Evolutionary conservation across 2,113 vertebrate genomes (phyloP), one percentile per base, ranked within the genome.

Genomic region (Halichoeres trimaculatus): DNA sequence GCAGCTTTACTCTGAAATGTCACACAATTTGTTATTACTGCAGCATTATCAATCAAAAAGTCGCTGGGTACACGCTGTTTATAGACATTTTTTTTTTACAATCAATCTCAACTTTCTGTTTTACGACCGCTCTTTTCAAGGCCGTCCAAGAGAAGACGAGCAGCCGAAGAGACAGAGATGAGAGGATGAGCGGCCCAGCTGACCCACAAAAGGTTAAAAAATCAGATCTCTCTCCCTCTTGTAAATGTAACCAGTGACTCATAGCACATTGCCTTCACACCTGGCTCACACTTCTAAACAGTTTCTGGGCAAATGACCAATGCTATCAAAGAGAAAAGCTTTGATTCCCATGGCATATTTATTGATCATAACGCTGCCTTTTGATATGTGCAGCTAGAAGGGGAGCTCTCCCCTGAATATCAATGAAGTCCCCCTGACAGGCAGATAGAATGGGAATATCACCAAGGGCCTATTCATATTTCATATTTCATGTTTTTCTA

Each of bases 231-330:
- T 74, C 86, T 52, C 82, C 78, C 79, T 61, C 71, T 86, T 89
- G 85, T 88, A 84, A 87, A 87, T 80, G 78, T 78, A 78, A 71
- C 68, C 84, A 74, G 70, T 80, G 81, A 88, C 82, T 91, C 85
- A 85, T 63, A 68, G 23, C 62, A 67, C 53, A 45, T 80, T 77
- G 78, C 60, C 69, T 83, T 78, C 81, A 83, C 78, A 85, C 80
- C 81, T 23, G 41, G 73, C 76, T 74, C 78, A 51, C 47, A 48
- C 78, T 86, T 87, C 82, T 58, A 83, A 89, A 89, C 80, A 70
- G 78, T 89, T 88, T 89, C 87, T 86, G 90, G 87, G 90, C 87
- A 88, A 83, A 88, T 88, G 86, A 91, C 90, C 90, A 91, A 81
- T 75, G 83, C 81, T 81, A 87, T 87, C 83, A 90, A 87, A 89